phyloP scores from a whole-genome alignment of 1,140 invertebrate genomes.

The Zaprionus capensis region DNA sequence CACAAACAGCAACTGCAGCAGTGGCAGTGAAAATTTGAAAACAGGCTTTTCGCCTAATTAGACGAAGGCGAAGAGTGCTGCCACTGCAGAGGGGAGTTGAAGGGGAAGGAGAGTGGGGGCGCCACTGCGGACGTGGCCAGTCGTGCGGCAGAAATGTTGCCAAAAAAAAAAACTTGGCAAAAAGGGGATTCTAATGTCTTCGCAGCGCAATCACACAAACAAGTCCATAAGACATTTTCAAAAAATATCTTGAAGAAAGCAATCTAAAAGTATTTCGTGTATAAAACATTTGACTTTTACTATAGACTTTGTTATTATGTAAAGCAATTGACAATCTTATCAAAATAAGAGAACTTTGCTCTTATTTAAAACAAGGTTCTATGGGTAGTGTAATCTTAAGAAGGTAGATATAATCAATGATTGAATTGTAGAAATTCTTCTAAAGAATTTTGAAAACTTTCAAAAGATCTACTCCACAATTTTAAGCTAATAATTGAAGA shows the following conservation, averaged over 20 bases:
- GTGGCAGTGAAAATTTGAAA: constrained; percentile 68
- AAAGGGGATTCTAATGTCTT: constrained; percentile 7
- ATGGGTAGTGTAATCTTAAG: too few species aligned
- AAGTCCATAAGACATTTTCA: neutral
- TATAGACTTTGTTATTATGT: too few species aligned
- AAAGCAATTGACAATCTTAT: too few species aligned
- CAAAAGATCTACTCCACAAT: too few species aligned
- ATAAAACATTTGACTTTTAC: too few species aligned
- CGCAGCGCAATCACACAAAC: constrained; percentile 4
- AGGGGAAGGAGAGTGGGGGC: constrained; percentile 25
- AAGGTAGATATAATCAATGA: too few species aligned
- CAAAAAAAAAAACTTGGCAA: constrained; percentile 42
- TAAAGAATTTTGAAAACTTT: too few species aligned
- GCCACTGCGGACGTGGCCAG: constrained; percentile 40
- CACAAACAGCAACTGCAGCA: constrained; percentile 24
- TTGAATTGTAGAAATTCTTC: too few species aligned
- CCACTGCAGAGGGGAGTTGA: neutral
- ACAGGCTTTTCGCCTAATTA: constrained; percentile 81
- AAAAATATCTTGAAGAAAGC: neutral
- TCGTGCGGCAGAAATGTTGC: constrained; percentile 65
- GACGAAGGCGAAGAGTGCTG: constrained; percentile 52
- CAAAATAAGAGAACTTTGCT: too few species aligned
- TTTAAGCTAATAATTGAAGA: too few species aligned
- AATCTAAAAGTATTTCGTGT: neutral
- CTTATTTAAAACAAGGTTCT: too few species aligned